Evolutionary conservation across 1,140 invertebrate genomes (phyloP).

Genomic region (Ips typographus): DNA sequence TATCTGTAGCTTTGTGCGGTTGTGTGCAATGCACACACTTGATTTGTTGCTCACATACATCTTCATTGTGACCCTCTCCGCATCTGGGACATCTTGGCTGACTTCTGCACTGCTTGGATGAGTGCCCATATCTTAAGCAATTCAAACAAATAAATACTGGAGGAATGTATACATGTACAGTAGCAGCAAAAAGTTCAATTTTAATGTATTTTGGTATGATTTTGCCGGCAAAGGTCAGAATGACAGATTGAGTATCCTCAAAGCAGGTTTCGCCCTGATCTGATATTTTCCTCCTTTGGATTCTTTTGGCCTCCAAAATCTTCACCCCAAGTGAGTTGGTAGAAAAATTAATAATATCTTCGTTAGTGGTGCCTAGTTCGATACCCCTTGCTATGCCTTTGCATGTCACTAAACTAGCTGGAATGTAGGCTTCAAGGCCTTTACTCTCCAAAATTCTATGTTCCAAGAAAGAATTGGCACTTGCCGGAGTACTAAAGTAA

Average conservation of each 20-base stretch:
- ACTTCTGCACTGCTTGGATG: conserved; percentile 10
- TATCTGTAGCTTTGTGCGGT: conserved; percentile 19
- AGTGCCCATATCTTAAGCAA: conserved; percentile 21
- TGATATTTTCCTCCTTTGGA: conserved; percentile 20
- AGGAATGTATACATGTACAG: conserved; percentile 14
- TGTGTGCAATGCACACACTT: conserved; percentile 24
- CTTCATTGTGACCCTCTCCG: conserved; percentile 3
- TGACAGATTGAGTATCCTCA: conserved; percentile 8
- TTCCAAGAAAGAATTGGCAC: conserved; percentile 7
- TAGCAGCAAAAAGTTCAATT: conserved; percentile 2
- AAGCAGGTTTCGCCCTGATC: background rate
- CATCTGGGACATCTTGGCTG: conserved; percentile 16
- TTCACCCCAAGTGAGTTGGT: background rate
- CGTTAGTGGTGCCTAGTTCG: conserved; percentile 1
- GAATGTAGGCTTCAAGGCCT: conserved; percentile 20
- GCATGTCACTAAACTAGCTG: conserved; percentile 12
- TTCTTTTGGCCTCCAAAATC: conserved; percentile 11
- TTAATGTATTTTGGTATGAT: conserved; percentile 9
- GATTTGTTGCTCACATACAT: background rate
- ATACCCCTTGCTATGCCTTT: conserved; percentile 20
- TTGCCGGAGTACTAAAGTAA: background rate
- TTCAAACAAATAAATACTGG: conserved; percentile 23
- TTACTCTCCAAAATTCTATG: conserved; percentile 1
- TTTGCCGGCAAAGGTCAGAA: conserved; percentile 25
- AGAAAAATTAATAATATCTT: conserved; percentile 8